phyloP scores from a whole-genome alignment of 1,140 invertebrate genomes.

The Ostrea edulis region DNA sequence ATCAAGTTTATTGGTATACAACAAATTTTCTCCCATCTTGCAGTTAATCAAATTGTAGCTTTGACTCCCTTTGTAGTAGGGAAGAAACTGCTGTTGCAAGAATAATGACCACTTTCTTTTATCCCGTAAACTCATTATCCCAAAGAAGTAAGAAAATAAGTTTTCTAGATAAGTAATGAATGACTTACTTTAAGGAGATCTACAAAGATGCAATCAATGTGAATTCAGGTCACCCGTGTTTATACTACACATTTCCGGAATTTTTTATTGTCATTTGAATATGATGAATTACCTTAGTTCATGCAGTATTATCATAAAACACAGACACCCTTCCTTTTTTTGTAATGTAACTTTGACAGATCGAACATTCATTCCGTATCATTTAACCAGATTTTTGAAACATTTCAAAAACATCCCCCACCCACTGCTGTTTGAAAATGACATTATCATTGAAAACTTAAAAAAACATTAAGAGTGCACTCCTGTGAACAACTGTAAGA shows the following conservation, averaged over 20 bases:
- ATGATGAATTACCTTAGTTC: not conserved
- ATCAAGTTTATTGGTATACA: too few relatives aligned
- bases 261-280: conserved; percentile 8
- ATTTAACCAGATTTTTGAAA: not conserved
- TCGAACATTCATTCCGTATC: not conserved
- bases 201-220: not conserved
- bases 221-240: not conserved
- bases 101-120: conserved; percentile 13
- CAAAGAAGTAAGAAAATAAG: not conserved
- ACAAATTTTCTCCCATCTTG: too few relatives aligned
- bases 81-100: not conserved
- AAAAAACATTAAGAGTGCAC: not conserved
- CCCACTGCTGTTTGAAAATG: not conserved
- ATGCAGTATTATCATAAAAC: not conserved
- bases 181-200: not conserved
- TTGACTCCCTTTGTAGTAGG: not conserved
- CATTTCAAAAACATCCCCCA: not conserved
- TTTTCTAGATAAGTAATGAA: conserved; percentile 22
- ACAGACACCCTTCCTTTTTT: not conserved
- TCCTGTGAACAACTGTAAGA: conserved; percentile 14
- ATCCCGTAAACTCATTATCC: conserved; percentile 18
- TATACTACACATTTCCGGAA: not conserved
- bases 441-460: not conserved
- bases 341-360: not conserved
- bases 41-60: not conserved